Percentiles rank a stretch among this genome's conserved stretches.
These are phyloP conservation scores for Drosophila putrida DNA, from an alignment of 2,888 invertebrate species.

Conservation along the genomic window DNA sequence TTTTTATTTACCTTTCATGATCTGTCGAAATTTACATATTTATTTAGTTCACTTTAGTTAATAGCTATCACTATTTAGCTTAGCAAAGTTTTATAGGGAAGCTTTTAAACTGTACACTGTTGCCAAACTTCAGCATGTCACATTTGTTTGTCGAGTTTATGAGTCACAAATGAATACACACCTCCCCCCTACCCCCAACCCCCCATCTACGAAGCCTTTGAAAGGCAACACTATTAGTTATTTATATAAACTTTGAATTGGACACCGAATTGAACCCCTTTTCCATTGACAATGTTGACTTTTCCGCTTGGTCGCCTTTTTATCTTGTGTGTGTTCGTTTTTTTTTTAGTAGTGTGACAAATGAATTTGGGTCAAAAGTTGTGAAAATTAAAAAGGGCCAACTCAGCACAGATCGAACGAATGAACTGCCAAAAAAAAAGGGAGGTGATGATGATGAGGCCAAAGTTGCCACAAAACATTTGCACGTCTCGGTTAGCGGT, in stretches of 20 bases:
- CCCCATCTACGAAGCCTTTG: neutral
- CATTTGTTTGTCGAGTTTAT: slow-evolving; percentile 44
- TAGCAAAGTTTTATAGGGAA: neutral
- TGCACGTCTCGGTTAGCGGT: slow-evolving; percentile 43
- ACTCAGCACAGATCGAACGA: slow-evolving; percentile 10
- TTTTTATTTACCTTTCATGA: neutral
- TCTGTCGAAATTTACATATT: slow-evolving; percentile 1
- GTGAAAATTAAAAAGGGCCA: slow-evolving; percentile 67
- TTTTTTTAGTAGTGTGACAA: slow-evolving; percentile 58
- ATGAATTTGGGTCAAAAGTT: slow-evolving; percentile 79
- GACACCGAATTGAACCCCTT: slow-evolving; percentile 13
- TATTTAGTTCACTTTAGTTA: slow-evolving; percentile 2
- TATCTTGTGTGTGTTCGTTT: slow-evolving; percentile 38
- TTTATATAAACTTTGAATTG: slow-evolving; percentile 62
- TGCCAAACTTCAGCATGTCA: slow-evolving; percentile 30
- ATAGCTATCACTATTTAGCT: slow-evolving; percentile 7
- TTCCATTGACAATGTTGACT: slow-evolving; percentile 22
- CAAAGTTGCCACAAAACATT: slow-evolving; percentile 52
- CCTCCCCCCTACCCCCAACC: too few species aligned
- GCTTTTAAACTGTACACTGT: neutral
- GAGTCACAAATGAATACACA: slow-evolving; percentile 39
- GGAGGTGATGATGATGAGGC: slow-evolving; percentile 24
- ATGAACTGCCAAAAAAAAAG: slow-evolving; percentile 19
- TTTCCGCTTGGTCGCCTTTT: slow-evolving; percentile 59
- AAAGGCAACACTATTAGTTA: slow-evolving; percentile 62